Evolutionary conservation across 2,888 invertebrate genomes (phyloP).

Genomic region (Lypha dubia): DNA sequence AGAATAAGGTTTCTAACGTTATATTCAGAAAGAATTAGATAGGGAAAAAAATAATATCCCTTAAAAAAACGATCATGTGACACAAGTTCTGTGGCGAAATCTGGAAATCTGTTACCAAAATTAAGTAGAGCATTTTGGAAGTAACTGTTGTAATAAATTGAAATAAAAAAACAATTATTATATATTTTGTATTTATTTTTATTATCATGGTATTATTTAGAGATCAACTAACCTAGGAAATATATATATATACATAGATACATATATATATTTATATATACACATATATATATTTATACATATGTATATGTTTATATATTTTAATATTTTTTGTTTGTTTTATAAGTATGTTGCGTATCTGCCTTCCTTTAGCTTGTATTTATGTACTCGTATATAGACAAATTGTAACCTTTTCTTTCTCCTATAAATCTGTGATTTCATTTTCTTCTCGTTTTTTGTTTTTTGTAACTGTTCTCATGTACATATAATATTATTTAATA

Average conservation of each 20-base stretch:
- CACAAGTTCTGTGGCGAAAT: too few relatives aligned
- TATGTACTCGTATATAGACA: constrained; percentile 1
- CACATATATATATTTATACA: constrained; percentile 58
- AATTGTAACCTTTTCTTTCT: constrained; percentile 21
- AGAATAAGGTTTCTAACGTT: too few relatives aligned
- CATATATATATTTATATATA: constrained; percentile 51
- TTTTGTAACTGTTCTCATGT: constrained; percentile 17
- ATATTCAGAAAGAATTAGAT: too few relatives aligned
- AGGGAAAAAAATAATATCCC: too few relatives aligned
- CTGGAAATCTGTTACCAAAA: too few relatives aligned
- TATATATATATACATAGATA: constrained; percentile 58
- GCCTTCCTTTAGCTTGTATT: constrained; percentile 20
- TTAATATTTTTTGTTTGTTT: neutral
- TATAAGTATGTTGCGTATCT: constrained; percentile 8
- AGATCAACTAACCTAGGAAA: constrained; percentile 74
- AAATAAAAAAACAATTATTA: neutral
- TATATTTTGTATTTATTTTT: constrained; percentile 55
- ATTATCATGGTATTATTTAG: constrained; percentile 69
- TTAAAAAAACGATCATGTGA: too few relatives aligned
- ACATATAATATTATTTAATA: neutral
- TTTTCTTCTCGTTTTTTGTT: too few relatives aligned
- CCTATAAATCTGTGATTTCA: constrained; percentile 10
- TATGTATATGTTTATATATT: constrained; percentile 10
- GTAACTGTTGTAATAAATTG: too few relatives aligned
- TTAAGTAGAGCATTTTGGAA: too few relatives aligned